phyloP scores from a whole-genome alignment of 2,113 vertebrate genomes.

The Callionymus lyra region DNA sequence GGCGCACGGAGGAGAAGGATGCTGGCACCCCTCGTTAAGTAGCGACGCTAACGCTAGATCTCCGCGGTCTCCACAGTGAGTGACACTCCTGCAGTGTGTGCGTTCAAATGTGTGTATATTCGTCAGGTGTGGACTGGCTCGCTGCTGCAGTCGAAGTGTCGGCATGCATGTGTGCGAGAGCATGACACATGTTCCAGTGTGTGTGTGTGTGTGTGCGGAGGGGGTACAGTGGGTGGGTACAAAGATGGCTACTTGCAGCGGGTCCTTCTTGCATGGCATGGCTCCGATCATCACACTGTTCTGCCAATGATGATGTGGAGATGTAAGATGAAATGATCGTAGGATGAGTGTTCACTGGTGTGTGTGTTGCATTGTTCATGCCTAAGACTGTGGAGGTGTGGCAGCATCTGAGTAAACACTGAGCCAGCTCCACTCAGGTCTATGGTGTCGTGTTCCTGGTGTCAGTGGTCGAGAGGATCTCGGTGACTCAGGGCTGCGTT shows the following conservation, averaged over 20 bases:
- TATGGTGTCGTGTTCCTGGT: too few species aligned
- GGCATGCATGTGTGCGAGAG: constrained; percentile 16
- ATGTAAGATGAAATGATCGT: constrained; percentile 29
- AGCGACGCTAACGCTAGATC: constrained; percentile 54
- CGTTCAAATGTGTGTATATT: constrained; percentile 19
- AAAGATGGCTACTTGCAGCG: constrained; percentile 61
- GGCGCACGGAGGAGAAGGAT: constrained; percentile 48
- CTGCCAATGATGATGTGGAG: too few species aligned
- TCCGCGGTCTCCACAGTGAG: constrained; percentile 17
- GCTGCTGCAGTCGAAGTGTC: background rate
- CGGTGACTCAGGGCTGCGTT: too few species aligned
- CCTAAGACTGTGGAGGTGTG: too few species aligned
- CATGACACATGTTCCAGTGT: constrained; percentile 3
- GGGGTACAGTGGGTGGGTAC: constrained; percentile 33
- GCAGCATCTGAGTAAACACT: too few species aligned
- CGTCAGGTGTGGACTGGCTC: constrained; percentile 23
- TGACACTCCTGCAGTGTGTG: constrained; percentile 15
- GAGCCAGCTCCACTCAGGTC: too few species aligned
- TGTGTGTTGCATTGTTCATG: constrained; percentile 1
- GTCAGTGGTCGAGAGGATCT: too few species aligned
- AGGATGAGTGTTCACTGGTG: constrained; percentile 31
- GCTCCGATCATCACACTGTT: constrained; percentile 22
- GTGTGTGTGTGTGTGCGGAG: constrained; percentile 4
- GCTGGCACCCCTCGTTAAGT: constrained; percentile 46
- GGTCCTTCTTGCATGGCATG: constrained; percentile 39